Conservation (phyloP, 2,888 invertebrate genomes). For the Platypus cylindrus region DNA sequence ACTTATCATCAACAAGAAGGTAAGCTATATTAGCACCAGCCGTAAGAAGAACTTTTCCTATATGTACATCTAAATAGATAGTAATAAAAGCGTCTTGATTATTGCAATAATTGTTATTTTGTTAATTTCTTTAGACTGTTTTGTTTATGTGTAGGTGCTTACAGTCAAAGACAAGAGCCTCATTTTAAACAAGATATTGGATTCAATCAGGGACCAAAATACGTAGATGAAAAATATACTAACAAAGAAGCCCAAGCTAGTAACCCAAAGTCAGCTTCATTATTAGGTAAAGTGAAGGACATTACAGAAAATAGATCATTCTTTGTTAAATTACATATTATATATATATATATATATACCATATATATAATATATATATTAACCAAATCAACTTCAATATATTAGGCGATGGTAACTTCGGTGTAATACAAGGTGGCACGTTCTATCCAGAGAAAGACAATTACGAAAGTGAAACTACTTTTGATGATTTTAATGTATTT, state of each 20-base stretch:
- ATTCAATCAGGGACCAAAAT: constrained; percentile 27
- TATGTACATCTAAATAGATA: not conserved
- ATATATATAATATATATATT: not conserved
- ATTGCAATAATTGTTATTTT: too few species aligned
- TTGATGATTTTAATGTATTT: constrained; percentile 43
- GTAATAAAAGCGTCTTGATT: too few species aligned
- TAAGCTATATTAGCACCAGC: too few species aligned
- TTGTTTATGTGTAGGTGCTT: constrained; percentile 32
- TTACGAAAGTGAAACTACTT: constrained; percentile 44
- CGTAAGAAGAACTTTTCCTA: not conserved
- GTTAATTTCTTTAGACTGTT: too few species aligned
- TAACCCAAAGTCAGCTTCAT: constrained; percentile 7
- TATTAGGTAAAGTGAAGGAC: constrained; percentile 2
- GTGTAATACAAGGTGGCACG: constrained; percentile 75
- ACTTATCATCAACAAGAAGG: constrained; percentile 39
- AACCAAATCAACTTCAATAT: constrained; percentile 2
- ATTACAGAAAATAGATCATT: not conserved
- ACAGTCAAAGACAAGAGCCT: constrained; percentile 43
- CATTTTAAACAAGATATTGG: constrained; percentile 27
- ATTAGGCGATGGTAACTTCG: constrained; percentile 69
- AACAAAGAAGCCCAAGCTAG: constrained; percentile 6
- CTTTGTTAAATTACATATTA: constrained; percentile 3
- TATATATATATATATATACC: not conserved
- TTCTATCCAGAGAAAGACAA: constrained; percentile 67
- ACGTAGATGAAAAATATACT: constrained; percentile 26